Percentiles rank a stretch among this genome's conserved stretches.
Evolutionary conservation across 2,888 invertebrate species (phyloP).

Genomic region (Pollenia amentaria): DNA sequence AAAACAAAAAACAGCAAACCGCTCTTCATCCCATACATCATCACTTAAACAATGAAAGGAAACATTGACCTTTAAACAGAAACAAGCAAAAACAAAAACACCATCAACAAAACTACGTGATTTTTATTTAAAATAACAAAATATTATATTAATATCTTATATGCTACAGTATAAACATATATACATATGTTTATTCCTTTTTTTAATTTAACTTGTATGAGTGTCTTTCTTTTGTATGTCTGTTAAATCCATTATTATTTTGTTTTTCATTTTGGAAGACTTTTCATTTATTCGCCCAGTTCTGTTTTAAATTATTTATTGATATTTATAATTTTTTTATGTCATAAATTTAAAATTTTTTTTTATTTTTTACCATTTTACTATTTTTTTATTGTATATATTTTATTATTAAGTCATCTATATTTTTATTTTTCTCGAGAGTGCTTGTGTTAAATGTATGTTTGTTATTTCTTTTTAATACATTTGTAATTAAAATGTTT

Average conservation of each 20-base stretch:
- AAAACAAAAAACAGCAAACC: slow-evolving; percentile 72
- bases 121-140: slow-evolving; percentile 66
- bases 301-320: slow-evolving; percentile 70
- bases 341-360: slow-evolving; percentile 35
- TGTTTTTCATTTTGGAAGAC: slow-evolving; percentile 24
- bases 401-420: slow-evolving; percentile 1
- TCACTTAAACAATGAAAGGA: slow-evolving; percentile 58
- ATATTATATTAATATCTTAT: slow-evolving; percentile 74
- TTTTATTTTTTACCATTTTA: slow-evolving; percentile 32
- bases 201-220: slow-evolving; percentile 46
- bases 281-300: slow-evolving; percentile 33
- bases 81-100: not conserved
- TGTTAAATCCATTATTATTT: slow-evolving; percentile 51
- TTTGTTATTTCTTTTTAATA: slow-evolving; percentile 57
- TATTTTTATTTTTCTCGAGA: slow-evolving; percentile 41
- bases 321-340: slow-evolving; percentile 36
- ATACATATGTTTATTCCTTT: not conserved
- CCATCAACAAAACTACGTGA: slow-evolving; percentile 58
- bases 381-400: slow-evolving; percentile 60
- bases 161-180: slow-evolving; percentile 42
- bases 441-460: slow-evolving; percentile 59
- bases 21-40: slow-evolving; percentile 73
- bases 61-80: slow-evolving; percentile 46
- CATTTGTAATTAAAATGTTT: slow-evolving; percentile 33
- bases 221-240: slow-evolving; percentile 44